Conservation (phyloP, 1,140 invertebrate genomes). For the Ceratina japonica region DNA sequence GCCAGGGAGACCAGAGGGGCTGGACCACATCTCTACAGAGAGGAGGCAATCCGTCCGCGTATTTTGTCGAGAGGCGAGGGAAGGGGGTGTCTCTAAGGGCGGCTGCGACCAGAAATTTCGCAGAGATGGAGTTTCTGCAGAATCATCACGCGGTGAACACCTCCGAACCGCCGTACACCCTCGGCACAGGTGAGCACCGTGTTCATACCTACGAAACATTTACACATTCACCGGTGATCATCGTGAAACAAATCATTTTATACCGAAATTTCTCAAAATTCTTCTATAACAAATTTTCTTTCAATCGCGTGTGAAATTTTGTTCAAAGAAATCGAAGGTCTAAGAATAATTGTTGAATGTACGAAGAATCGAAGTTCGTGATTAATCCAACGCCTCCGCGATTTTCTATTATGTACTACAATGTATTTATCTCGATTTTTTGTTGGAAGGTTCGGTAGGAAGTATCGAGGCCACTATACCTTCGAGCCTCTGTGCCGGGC, state of each 20-base stretch:
- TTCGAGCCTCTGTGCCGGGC: conserved; percentile 72
- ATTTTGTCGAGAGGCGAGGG: conserved; percentile 61
- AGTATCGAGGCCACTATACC: conserved; percentile 78
- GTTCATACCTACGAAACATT: background rate
- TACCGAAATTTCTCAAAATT: background rate
- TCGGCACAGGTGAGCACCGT: conserved; percentile 73
- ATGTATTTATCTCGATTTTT: background rate
- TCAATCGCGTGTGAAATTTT: too few species aligned
- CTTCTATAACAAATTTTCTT: too few species aligned
- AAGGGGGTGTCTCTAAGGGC: conserved; percentile 74
- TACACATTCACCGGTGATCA: background rate
- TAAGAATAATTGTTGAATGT: too few species aligned
- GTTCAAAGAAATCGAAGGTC: too few species aligned
- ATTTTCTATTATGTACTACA: too few species aligned
- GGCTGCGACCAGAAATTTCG: conserved; percentile 72
- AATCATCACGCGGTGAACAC: conserved; percentile 79
- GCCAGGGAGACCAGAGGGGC: conserved; percentile 77
- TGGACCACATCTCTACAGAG: conserved; percentile 75
- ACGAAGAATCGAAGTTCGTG: too few species aligned
- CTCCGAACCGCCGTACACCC: conserved; percentile 77
- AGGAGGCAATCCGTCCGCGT: conserved; percentile 51
- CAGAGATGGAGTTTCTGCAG: conserved; percentile 80
- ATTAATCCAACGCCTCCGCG: too few species aligned
- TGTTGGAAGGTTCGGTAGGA: conserved; percentile 72
- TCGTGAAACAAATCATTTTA: background rate